Conservation (phyloP, 2,888 invertebrate genomes). For the Stenoptilia bipunctidactyla region DNA sequence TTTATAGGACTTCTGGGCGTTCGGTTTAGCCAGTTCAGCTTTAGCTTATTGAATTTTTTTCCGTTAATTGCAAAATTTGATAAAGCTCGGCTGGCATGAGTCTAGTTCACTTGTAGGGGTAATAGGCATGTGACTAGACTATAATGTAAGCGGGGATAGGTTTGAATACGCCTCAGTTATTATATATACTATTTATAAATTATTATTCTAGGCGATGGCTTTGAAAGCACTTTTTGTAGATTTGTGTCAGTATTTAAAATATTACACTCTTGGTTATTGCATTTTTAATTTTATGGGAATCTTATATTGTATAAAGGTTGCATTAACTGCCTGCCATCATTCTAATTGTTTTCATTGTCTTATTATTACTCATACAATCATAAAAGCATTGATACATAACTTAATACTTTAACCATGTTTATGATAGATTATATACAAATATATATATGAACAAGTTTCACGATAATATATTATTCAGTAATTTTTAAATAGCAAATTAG, state of each 20-base stretch:
- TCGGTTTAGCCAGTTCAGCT: slow-evolving; percentile 21
- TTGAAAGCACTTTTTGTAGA: slow-evolving; percentile 34
- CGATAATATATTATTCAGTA: no score
- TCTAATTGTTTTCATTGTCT: no score
- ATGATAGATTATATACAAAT: no score
- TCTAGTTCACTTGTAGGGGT: no score
- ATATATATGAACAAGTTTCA: no score
- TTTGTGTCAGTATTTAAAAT: slow-evolving; percentile 39
- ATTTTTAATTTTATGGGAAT: slow-evolving; percentile 26
- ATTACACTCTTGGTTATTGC: slow-evolving; percentile 29
- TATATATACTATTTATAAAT: slow-evolving; percentile 6
- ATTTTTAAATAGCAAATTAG: no score
- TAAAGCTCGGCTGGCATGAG: no score
- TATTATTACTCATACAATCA: no score
- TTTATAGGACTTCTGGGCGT: slow-evolving; percentile 24
- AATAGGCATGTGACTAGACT: background rate
- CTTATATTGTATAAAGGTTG: slow-evolving; percentile 2
- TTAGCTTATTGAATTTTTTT: slow-evolving; percentile 22
- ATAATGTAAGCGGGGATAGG: slow-evolving; percentile 20
- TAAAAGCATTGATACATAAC: no score
- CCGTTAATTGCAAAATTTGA: no score
- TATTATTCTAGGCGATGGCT: no score
- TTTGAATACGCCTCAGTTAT: slow-evolving; percentile 18
- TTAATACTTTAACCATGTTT: no score
- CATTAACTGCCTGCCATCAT: background rate